phyloP scores from a whole-genome alignment of 2,113 vertebrate species.

The Tragulus kanchil region DNA sequence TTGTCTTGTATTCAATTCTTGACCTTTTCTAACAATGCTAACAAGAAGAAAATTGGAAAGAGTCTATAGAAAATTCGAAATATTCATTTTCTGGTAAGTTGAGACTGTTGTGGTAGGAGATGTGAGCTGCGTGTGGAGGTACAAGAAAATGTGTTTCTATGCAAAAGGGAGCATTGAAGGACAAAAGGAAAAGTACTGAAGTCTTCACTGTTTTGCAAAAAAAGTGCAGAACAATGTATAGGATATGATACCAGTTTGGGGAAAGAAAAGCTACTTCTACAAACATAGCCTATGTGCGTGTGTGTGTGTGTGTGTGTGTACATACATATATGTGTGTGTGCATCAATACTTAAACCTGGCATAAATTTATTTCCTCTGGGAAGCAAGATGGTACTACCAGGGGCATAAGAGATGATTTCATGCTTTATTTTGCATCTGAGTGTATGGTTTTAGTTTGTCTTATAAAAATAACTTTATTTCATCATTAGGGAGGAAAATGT shows the following conservation, averaged over 20 bases:
- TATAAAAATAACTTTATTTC: neutral
- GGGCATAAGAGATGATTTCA: neutral
- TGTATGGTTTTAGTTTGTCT: neutral
- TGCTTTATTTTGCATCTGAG: neutral
- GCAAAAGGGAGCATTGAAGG: neutral
- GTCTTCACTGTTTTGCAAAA: neutral
- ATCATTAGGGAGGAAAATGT: neutral
- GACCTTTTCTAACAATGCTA: neutral
- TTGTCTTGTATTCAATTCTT: neutral
- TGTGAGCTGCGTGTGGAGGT: neutral
- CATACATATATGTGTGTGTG: neutral
- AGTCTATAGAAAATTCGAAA: neutral
- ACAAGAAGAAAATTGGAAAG: neutral
- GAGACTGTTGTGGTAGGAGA: neutral
- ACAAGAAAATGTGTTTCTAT: neutral
- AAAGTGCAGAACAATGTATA: neutral
- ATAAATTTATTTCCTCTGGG: neutral
- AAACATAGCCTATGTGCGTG: neutral
- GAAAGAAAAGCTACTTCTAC: neutral
- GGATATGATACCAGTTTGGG: neutral
- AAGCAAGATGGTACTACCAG: neutral
- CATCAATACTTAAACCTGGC: neutral
- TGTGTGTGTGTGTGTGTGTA: neutral
- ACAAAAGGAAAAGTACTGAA: neutral
- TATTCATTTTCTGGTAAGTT: neutral